Conservation (phyloP, 2,797 vertebrate species). For the Enteromius anoplus region DNA sequence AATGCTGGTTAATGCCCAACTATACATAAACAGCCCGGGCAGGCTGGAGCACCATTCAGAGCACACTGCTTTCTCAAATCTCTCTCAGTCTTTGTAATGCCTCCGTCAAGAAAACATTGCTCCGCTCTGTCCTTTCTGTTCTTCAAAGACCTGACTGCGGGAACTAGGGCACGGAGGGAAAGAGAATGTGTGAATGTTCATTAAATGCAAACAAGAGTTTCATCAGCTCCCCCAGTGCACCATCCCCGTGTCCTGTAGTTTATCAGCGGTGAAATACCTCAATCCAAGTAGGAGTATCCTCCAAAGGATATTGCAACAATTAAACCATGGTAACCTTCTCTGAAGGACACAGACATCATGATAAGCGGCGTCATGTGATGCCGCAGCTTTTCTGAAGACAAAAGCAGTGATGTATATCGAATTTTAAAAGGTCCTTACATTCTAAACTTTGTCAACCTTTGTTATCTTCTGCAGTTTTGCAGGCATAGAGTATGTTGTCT, state of each 20-base stretch:
- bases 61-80: constrained; percentile 57
- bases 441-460: constrained; percentile 3
- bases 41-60: constrained; percentile 62
- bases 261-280: constrained; percentile 20
- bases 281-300: background rate
- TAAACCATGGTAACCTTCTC: constrained; percentile 24
- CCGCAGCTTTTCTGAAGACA: background rate
- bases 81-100: constrained; percentile 43
- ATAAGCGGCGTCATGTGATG: background rate
- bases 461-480: constrained; percentile 32
- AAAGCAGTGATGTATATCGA: background rate
- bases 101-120: constrained; percentile 21
- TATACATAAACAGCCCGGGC: constrained; percentile 67
- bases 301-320: constrained; percentile 16
- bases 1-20: constrained; percentile 78
- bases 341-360: constrained; percentile 17
- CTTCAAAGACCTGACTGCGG: constrained; percentile 33
- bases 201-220: constrained; percentile 17
- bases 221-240: background rate
- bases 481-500: constrained; percentile 13
- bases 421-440: constrained; percentile 9
- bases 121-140: background rate
- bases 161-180: constrained; percentile 33
- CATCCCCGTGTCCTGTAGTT: background rate
- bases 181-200: constrained; percentile 3